Percentiles rank a stretch among this genome's conserved stretches.
phyloP scores from a whole-genome alignment of 2,888 invertebrate species.

The Odontocolon sp. region DNA sequence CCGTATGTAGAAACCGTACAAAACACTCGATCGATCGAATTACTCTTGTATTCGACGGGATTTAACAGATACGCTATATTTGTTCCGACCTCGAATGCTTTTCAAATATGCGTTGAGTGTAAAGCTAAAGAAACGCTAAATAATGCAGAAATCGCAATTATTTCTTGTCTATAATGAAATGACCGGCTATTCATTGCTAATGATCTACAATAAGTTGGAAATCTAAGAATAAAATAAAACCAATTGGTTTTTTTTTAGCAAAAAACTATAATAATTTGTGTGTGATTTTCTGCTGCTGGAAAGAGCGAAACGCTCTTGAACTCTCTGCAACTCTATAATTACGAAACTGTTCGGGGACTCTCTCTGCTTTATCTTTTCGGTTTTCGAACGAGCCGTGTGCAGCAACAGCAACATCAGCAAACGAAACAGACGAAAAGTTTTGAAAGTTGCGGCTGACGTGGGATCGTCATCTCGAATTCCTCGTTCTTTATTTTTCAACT shows the following conservation, averaged over 20 bases:
- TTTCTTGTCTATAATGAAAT: background rate
- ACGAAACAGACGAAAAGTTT: too few relatives aligned
- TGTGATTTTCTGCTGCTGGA: too few relatives aligned
- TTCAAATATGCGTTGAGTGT: constrained; percentile 1
- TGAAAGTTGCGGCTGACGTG: background rate
- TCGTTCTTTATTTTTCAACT: background rate
- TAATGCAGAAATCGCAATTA: constrained; percentile 7
- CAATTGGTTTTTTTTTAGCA: background rate
- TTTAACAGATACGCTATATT: constrained; percentile 5
- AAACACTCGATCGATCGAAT: constrained; percentile 51
- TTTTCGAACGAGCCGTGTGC: background rate
- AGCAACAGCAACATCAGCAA: background rate
- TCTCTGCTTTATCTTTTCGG: background rate
- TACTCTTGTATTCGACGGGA: constrained; percentile 23
- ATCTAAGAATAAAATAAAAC: background rate
- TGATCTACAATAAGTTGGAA: too few relatives aligned
- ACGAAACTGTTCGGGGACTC: too few relatives aligned
- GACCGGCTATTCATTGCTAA: too few relatives aligned
- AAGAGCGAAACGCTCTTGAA: too few relatives aligned
- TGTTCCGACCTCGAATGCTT: constrained; percentile 32
- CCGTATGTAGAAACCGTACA: constrained; percentile 25
- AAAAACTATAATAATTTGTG: background rate
- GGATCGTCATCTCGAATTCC: background rate
- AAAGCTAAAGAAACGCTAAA: constrained; percentile 10
- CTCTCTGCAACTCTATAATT: too few relatives aligned